Percentiles rank a stretch among this genome's conserved stretches.
Evolutionary conservation across 2,888 invertebrate species (phyloP).

Genomic region (Ethmia dodecea): DNA sequence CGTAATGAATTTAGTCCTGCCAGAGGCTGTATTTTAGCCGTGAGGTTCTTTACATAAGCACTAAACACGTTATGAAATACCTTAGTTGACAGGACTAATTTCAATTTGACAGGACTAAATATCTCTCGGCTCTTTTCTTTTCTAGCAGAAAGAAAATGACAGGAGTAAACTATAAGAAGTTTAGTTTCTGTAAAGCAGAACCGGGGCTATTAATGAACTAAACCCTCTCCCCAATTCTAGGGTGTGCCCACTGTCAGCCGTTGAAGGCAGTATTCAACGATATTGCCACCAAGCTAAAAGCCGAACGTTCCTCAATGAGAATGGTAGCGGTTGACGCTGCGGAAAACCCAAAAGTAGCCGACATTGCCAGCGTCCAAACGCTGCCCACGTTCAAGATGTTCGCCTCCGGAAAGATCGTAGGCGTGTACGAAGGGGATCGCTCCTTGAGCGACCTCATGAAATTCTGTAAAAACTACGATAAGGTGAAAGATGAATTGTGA

Average conservation of each 20-base stretch:
- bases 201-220: too few relatives aligned
- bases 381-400: slow-evolving; percentile 84
- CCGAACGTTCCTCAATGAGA: slow-evolving; percentile 46
- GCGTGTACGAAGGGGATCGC: slow-evolving; percentile 77
- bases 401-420: slow-evolving; percentile 64
- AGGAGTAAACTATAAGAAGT: too few relatives aligned
- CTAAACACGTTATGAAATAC: too few relatives aligned
- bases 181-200: too few relatives aligned
- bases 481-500: slow-evolving; percentile 65
- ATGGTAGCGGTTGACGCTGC: slow-evolving; percentile 83
- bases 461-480: slow-evolving; percentile 53
- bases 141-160: too few relatives aligned
- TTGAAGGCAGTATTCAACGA: slow-evolving; percentile 82
- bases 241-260: slow-evolving; percentile 83
- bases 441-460: slow-evolving; percentile 71
- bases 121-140: too few relatives aligned
- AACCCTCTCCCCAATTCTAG: too few relatives aligned
- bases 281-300: slow-evolving; percentile 68
- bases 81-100: too few relatives aligned
- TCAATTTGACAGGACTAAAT: too few relatives aligned
- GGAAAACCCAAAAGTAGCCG: slow-evolving; percentile 75
- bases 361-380: slow-evolving; percentile 78
- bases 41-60: too few relatives aligned
- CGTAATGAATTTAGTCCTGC: too few relatives aligned
- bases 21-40: too few relatives aligned